Conservation (phyloP, 2,113 vertebrate species). For the Natator depressus region DNA sequence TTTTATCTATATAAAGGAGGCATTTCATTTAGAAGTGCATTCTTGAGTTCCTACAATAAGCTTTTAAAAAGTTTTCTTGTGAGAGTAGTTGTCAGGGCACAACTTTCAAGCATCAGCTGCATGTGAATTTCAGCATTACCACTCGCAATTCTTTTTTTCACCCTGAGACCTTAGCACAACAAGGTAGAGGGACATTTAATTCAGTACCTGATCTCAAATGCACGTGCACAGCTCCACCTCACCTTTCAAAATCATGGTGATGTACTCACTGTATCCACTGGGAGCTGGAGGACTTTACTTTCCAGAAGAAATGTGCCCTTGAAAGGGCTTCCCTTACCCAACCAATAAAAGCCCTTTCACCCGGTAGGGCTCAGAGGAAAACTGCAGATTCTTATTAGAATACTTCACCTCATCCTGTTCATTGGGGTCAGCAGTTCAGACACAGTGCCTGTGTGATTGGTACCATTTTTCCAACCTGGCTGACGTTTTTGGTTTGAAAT, state of each 20-base stretch:
- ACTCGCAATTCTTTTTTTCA: background rate
- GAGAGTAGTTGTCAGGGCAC: background rate
- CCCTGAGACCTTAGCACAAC: background rate
- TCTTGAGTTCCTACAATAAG: background rate
- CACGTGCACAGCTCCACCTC: background rate
- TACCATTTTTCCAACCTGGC: background rate
- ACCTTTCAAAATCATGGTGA: background rate
- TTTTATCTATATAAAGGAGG: background rate
- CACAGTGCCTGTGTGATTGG: no score
- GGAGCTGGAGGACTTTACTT: background rate
- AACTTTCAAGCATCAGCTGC: background rate
- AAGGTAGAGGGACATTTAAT: background rate
- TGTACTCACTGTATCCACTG: background rate
- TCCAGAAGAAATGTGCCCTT: fast-evolving
- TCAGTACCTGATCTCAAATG: background rate
- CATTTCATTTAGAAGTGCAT: background rate
- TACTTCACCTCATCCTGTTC: no score
- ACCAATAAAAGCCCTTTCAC: background rate
- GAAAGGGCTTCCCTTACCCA: background rate
- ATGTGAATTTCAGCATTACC: background rate
- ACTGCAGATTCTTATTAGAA: background rate
- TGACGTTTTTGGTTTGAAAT: background rate
- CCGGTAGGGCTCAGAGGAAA: fast-evolving
- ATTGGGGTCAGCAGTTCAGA: no score
- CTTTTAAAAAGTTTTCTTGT: background rate